Evolutionary conservation across 1,140 invertebrate species (phyloP).

Genomic region (Idris sp.): DNA sequence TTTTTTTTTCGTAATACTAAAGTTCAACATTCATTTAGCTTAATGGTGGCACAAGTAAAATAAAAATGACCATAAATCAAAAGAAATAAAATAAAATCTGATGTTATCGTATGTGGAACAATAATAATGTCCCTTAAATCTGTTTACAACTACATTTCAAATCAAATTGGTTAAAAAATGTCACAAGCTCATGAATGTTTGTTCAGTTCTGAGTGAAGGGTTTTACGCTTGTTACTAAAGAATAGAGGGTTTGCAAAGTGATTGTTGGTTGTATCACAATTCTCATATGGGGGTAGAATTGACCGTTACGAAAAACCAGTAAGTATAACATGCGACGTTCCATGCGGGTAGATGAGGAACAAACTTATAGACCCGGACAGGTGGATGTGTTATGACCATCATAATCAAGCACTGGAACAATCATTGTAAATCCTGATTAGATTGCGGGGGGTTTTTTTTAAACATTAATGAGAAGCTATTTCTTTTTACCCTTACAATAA

Average conservation of each 20-base stretch:
- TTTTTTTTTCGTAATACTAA: no score
- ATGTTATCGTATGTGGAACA: no score
- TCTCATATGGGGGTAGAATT: slow-evolving; percentile 67
- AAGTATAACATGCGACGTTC: slow-evolving; percentile 47
- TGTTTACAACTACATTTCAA: no score
- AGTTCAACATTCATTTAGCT: no score
- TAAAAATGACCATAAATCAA: no score
- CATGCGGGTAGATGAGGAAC: slow-evolving; percentile 66
- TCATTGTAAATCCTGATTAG: slow-evolving; percentile 66
- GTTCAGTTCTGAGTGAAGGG: slow-evolving; percentile 28
- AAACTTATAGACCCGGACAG: slow-evolving; percentile 64
- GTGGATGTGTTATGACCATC: slow-evolving; percentile 69
- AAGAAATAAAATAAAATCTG: no score
- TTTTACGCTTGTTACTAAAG: slow-evolving; percentile 48
- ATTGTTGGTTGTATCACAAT: slow-evolving; percentile 64
- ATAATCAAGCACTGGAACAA: slow-evolving; percentile 70
- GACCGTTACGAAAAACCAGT: slow-evolving; percentile 72
- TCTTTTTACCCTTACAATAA: slow-evolving; percentile 32
- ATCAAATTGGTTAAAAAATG: no score
- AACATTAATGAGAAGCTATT: slow-evolving; percentile 25
- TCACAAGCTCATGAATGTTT: no score
- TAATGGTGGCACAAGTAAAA: no score
- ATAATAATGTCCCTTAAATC: no score
- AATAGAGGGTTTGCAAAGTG: slow-evolving; percentile 52
- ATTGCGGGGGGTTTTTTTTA: slow-evolving; percentile 67